phyloP scores from a whole-genome alignment of 2,797 vertebrate species.

The Anguilla anguilla region DNA sequence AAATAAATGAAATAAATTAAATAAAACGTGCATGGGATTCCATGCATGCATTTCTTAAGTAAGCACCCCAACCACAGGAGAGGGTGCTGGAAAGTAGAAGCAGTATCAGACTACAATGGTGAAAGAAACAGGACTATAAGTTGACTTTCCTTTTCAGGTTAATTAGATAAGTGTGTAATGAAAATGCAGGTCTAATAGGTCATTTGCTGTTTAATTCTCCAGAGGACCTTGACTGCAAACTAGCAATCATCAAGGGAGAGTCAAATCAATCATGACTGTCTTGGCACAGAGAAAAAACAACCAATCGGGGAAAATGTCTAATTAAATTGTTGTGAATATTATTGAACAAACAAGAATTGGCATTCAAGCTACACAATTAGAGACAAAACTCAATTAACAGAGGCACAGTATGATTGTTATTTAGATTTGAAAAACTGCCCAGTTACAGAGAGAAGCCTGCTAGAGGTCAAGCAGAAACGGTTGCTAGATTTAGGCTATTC shows the following conservation, averaged over 20 bases:
- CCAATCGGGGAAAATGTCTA: background rate
- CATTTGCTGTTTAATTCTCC: background rate
- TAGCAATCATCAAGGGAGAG: background rate
- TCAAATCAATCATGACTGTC: background rate
- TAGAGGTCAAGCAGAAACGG: background rate
- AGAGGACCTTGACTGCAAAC: background rate
- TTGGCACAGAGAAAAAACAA: background rate
- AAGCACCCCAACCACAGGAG: background rate
- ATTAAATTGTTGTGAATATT: background rate
- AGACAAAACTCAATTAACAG: background rate
- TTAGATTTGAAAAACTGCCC: background rate
- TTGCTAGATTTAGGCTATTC: background rate
- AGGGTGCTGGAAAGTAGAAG: background rate
- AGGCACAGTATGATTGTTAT: background rate
- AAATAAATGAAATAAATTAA: background rate
- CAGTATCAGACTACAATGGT: background rate
- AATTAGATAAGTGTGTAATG: background rate
- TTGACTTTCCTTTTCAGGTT: background rate
- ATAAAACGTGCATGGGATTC: background rate
- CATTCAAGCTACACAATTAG: background rate
- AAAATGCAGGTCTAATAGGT: background rate
- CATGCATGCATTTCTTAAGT: background rate
- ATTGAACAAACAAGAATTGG: constrained; percentile 2
- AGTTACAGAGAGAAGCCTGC: background rate
- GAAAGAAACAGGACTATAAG: background rate